Percentiles rank a stretch among this genome's conserved stretches.
phyloP scores from a whole-genome alignment of 2,888 invertebrate species.

The Drosophila mercatorum region DNA sequence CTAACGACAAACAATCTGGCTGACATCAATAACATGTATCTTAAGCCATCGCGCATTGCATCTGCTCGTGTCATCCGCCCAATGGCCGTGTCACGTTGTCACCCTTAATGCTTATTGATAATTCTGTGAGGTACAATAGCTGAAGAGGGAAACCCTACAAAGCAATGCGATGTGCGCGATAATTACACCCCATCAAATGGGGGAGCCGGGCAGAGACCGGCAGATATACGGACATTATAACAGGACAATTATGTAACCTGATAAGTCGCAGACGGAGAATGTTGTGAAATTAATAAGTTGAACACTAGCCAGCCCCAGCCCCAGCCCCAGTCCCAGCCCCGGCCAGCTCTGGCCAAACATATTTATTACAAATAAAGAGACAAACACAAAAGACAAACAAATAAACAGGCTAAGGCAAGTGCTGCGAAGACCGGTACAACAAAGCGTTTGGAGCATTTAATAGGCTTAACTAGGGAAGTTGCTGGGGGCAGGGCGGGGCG shows the following conservation, averaged over 20 bases:
- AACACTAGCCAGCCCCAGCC: background rate
- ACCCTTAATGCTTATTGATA: constrained; percentile 36
- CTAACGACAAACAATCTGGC: background rate
- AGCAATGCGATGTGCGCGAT: constrained; percentile 62
- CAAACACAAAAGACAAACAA: constrained; percentile 77
- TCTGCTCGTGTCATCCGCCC: background rate
- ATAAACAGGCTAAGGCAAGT: constrained; percentile 59
- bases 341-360: constrained; percentile 48
- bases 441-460: constrained; percentile 75
- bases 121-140: constrained; percentile 36
- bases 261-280: constrained; percentile 72
- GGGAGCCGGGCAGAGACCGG: constrained; percentile 3
- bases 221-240: constrained; percentile 39
- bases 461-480: constrained; percentile 70
- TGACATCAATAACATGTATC: background rate
- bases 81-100: constrained; percentile 27
- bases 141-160: constrained; percentile 67
- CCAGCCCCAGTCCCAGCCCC: background rate
- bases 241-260: constrained; percentile 78
- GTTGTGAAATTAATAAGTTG: constrained; percentile 74
- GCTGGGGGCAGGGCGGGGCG: background rate
- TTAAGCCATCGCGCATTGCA: background rate
- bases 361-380: constrained; percentile 79
- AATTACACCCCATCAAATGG: constrained; percentile 68
- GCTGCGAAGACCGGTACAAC: constrained; percentile 65